Conservation (phyloP, 53 echinoderm and acorn worm species). For the Mesocentrotus franciscanus region DNA sequence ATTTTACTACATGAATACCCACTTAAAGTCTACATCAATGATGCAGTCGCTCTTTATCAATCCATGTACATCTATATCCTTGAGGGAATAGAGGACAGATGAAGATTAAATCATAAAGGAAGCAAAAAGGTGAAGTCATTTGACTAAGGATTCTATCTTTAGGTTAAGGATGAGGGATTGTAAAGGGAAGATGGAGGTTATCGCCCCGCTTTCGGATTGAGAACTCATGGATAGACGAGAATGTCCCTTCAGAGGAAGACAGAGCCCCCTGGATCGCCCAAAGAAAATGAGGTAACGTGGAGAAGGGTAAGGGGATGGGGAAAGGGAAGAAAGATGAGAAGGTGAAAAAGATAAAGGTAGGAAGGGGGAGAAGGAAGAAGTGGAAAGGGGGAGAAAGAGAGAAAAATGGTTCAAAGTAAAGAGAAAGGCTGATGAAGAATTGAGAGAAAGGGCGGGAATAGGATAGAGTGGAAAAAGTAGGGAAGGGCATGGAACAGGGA, state of each 20-base stretch:
- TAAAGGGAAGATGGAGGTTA: neutral
- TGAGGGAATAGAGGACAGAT: neutral
- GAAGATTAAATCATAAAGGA: slow-evolving; percentile 3
- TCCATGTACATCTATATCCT: neutral
- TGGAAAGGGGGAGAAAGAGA: neutral
- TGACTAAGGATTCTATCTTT: neutral
- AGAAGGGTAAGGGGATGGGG: neutral
- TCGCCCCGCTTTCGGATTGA: neutral
- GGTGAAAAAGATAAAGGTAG: too few relatives aligned
- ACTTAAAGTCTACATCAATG: neutral
- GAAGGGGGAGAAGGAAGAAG: neutral
- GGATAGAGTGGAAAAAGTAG: too few relatives aligned
- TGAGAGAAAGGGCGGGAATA: neutral
- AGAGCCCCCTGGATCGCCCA: neutral
- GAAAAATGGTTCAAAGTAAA: neutral
- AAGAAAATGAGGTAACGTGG: neutral
- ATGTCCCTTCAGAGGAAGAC: neutral
- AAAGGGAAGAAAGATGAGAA: neutral
- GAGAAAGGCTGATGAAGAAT: neutral
- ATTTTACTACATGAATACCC: too few relatives aligned
- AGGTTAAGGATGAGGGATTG: neutral
- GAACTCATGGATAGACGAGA: neutral
- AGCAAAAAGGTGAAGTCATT: neutral
- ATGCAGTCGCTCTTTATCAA: neutral
- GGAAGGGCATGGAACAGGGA: neutral